phyloP scores from a whole-genome alignment of 2,888 invertebrate genomes.

The Trimorus sp. region DNA sequence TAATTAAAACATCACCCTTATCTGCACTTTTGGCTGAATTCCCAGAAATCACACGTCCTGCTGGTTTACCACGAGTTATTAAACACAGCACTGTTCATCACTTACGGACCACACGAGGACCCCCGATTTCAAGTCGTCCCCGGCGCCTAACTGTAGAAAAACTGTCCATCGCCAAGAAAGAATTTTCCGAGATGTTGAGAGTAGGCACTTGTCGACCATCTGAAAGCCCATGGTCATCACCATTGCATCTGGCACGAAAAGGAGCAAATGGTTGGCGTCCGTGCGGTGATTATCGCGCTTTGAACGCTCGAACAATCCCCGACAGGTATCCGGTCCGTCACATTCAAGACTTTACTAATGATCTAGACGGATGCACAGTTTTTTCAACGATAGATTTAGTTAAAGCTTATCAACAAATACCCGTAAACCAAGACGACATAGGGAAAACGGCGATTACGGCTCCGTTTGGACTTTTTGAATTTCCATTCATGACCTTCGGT shows the following conservation, averaged over 20 bases:
- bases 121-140: slow-evolving; percentile 72
- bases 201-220: slow-evolving; percentile 79
- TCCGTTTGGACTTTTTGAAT: slow-evolving; percentile 1
- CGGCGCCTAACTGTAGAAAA: slow-evolving; percentile 75
- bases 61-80: slow-evolving; percentile 17
- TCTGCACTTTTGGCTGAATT: neutral
- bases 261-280: slow-evolving; percentile 69
- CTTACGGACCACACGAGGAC: slow-evolving; percentile 73
- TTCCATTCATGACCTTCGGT: slow-evolving; percentile 2
- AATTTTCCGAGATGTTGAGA: slow-evolving; percentile 75
- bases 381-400: slow-evolving; percentile 70
- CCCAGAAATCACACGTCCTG: neutral
- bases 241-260: slow-evolving; percentile 68
- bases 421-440: slow-evolving; percentile 71
- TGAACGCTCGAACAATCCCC: slow-evolving; percentile 70
- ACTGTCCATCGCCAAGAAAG: slow-evolving; percentile 72
- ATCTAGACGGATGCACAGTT: slow-evolving; percentile 64
- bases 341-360: slow-evolving; percentile 70
- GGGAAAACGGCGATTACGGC: slow-evolving; percentile 8
- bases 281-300: slow-evolving; percentile 74
- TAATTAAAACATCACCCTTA: neutral
- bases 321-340: slow-evolving; percentile 61
- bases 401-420: slow-evolving; percentile 73
- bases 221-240: slow-evolving; percentile 71
- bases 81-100: slow-evolving; percentile 30